Evolutionary conservation across 2,797 vertebrate species (phyloP).

Genomic region (Malurus splendens): DNA sequence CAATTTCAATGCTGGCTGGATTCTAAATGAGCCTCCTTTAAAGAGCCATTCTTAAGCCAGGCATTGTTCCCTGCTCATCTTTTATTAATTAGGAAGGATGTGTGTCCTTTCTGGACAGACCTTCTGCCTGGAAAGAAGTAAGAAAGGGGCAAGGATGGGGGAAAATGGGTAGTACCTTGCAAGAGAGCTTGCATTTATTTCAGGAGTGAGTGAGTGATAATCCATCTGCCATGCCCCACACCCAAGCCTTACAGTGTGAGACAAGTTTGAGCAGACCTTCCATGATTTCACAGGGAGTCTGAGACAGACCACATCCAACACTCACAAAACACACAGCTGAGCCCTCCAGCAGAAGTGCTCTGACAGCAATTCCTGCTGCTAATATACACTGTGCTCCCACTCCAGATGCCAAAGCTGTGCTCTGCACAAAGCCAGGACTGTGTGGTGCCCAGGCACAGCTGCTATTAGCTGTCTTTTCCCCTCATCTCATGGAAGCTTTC

Average conservation of each 20-base stretch:
- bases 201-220: not conserved
- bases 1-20: not conserved
- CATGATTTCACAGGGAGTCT: not conserved
- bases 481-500: not conserved
- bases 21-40: not conserved
- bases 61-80: not conserved
- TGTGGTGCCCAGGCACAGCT: not conserved
- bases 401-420: not conserved
- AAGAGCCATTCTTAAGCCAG: not conserved
- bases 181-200: not conserved
- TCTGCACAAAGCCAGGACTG: not conserved
- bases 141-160: not conserved
- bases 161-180: not conserved
- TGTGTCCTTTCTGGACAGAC: not conserved
- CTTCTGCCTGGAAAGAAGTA: not conserved
- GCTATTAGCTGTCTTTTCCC: not conserved
- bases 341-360: not conserved
- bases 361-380: not conserved
- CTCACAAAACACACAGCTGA: not conserved
- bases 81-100: not conserved
- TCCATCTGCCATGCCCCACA: fast-evolving
- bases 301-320: fast-evolving
- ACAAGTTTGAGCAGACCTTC: not conserved
- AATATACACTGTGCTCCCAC: not conserved
- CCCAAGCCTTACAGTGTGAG: not conserved